A percentile compares a stretch with the other conserved stretches of the same genome.
Conservation (phyloP, 2,113 vertebrate species). For the Nesogale talazaci region DNA sequence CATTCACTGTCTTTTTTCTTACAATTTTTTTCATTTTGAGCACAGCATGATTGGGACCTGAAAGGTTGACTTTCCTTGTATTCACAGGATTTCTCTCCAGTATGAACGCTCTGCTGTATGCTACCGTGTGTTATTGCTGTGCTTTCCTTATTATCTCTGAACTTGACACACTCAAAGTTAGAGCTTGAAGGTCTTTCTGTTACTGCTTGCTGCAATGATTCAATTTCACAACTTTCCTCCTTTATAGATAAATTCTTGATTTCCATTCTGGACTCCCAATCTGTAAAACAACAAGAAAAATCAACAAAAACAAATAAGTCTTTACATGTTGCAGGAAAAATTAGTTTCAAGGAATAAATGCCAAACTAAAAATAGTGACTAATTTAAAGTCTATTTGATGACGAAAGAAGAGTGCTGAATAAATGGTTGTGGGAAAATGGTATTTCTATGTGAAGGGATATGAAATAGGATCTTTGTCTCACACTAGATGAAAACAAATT, state of each 20-base stretch:
- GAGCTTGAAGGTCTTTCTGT: background rate
- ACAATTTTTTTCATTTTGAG: slow-evolving; percentile 48
- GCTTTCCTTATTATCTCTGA: background rate
- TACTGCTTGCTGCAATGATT: background rate
- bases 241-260: slow-evolving; percentile 34
- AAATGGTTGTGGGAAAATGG: background rate
- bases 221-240: slow-evolving; percentile 10
- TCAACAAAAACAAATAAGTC: background rate
- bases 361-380: background rate
- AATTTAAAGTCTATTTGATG: background rate
- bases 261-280: slow-evolving; percentile 45
- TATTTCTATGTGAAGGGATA: background rate
- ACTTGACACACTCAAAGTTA: background rate
- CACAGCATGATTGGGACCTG: slow-evolving; percentile 7
- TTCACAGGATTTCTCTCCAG: slow-evolving; percentile 44
- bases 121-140: background rate
- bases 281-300: slow-evolving; percentile 59
- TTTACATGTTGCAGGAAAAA: slow-evolving; percentile 24
- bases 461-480: background rate
- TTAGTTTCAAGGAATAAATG: background rate
- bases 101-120: background rate
- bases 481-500: background rate
- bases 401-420: background rate
- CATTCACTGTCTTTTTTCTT: slow-evolving; percentile 76
- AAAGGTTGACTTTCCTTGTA: slow-evolving; percentile 48